Base-by-base conservation (phyloP, 2,888 invertebrate species). In the Eubasilissa splendida region DNA sequence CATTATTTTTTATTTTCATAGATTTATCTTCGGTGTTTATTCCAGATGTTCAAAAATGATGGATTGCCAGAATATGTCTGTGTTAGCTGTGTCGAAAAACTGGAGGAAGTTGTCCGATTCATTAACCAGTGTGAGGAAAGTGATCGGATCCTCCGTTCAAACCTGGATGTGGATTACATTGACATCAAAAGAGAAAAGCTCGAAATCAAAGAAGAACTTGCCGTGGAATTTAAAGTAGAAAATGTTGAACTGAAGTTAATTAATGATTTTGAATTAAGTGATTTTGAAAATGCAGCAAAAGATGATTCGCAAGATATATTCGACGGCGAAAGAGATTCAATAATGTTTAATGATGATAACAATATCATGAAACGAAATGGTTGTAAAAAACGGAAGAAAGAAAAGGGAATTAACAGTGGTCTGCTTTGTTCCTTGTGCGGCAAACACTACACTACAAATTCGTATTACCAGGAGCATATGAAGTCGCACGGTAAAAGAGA, bases 61-160 rank as follows among this genome's bases (percentile, higher is more conserved):
- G 71, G 71, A 22, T 56, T 73, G 8, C 54, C 71, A 12, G 54
- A 58, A 33, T 31, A 56, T 56, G 33, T 73, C 10, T 73, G 71
- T 42, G 56, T 73, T 9, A n/a, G n/a, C 22, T 73, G 71, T n/a
- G 42, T 73, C 8, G 56, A 56, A 54, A 54, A 54, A 33, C 31
- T 73, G 42, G 71, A 73, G n/a, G 42, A 31, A 12, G 22, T 56
- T 12, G 54, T 56, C n/a, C n/a, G 10, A 31, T 73, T 73, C 33
- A 56, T 73, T n/a, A 22, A 12, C 33, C 54, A 73, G 42, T 73
- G 71, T 4, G 71, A 73, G 12, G 56, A 73, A 31, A 73, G 31
- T 58, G 71, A 73, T 33, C 22, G 33, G n/a, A 42, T 42, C 11
- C 31, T 65, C 12, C 33, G 56, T 33, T n/a, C 33, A 31, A 33